Percentiles rank a stretch among this genome's conserved stretches.
These are phyloP conservation scores for Lutraria rhynchaena DNA, from an alignment of 1,140 invertebrate species.

Conservation along the genomic window DNA sequence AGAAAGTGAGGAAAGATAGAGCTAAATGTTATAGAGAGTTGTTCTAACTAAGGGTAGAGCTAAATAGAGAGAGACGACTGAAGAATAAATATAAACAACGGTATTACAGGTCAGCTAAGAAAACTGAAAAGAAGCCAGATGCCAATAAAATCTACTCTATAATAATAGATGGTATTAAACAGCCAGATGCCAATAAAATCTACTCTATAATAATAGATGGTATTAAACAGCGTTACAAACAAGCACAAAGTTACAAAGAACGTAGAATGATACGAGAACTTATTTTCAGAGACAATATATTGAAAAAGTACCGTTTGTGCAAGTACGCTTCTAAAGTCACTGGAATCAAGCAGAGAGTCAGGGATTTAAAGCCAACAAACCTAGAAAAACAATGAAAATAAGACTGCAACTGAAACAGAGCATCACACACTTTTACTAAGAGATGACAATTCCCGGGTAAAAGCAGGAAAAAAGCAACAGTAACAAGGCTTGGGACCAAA, in stretches of 20 bases:
- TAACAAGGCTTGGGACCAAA: slow-evolving; percentile 38
- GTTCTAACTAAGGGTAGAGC: background rate
- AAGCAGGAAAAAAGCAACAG: slow-evolving; percentile 53
- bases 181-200: no score
- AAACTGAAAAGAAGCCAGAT: no score
- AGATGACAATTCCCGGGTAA: slow-evolving; percentile 55
- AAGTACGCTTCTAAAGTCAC: background rate
- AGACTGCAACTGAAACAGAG: background rate
- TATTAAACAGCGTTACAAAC: background rate
- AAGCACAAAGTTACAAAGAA: background rate
- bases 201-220: no score
- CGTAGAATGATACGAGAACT: background rate
- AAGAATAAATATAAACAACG: background rate
- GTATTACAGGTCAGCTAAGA: background rate
- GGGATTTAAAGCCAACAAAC: background rate
- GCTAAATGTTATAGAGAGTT: slow-evolving; percentile 1
- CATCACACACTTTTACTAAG: slow-evolving; percentile 18
- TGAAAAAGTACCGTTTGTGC: slow-evolving; percentile 14
- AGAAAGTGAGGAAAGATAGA: background rate
- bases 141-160: no score
- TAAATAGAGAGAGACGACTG: background rate
- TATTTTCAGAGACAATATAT: background rate
- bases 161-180: no score
- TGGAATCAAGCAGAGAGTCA: background rate
- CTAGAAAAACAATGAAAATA: background rate